These are phyloP conservation scores for Latheticus oryzae DNA, from an alignment of 2,888 invertebrate genomes.

Conservation along the genomic window DNA sequence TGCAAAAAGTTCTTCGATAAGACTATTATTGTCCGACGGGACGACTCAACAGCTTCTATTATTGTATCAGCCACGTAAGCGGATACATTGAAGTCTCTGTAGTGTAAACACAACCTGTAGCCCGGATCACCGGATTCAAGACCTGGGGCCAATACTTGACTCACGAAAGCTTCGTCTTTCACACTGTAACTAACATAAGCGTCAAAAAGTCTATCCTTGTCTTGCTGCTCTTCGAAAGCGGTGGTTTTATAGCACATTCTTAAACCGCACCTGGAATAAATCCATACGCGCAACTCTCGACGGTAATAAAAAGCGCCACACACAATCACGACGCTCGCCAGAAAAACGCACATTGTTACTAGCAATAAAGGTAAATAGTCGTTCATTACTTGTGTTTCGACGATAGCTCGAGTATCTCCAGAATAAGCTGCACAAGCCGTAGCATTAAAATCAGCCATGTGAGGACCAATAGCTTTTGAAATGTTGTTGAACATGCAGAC, in stretches of 20 bases:
- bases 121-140: constrained; percentile 85
- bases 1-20: constrained; percentile 93
- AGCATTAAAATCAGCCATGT: constrained; percentile 81
- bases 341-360: constrained; percentile 81
- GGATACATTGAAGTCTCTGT: constrained; percentile 90
- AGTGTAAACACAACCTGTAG: constrained; percentile 90
- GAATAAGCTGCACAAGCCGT: constrained; percentile 81
- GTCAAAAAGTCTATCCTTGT: constrained; percentile 90
- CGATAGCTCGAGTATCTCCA: constrained; percentile 78
- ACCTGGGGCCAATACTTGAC: constrained; percentile 87
- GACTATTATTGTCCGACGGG: constrained; percentile 89
- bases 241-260: constrained; percentile 88
- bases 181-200: constrained; percentile 96
- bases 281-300: constrained; percentile 85
- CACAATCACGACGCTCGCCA: constrained; percentile 80
- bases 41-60: constrained; percentile 90
- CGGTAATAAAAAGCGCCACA: constrained; percentile 86
- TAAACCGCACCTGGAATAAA: constrained; percentile 86
- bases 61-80: constrained; percentile 93
- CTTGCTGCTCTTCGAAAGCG: constrained; percentile 82
- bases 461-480: constrained; percentile 76
- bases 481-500: constrained; percentile 81
- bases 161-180: constrained; percentile 92
- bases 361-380: constrained; percentile 84
- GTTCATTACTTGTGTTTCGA: constrained; percentile 82